Evolutionary conservation across 2,113 vertebrate species (phyloP).

Genomic region (Grantiella picta): DNA sequence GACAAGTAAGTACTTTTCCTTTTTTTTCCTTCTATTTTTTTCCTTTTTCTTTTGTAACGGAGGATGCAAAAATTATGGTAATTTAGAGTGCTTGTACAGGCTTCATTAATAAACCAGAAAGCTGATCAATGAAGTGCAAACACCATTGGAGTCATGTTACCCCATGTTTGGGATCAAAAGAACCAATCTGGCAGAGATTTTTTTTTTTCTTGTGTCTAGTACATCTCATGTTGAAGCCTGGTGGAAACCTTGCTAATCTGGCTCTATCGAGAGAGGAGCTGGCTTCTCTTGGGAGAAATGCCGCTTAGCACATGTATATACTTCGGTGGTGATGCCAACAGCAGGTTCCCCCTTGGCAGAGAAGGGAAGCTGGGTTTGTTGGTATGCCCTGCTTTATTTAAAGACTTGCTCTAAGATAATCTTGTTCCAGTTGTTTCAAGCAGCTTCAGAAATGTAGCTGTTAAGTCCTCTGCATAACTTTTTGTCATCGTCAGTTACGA

Average conservation of each 20-base stretch:
- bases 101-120: not conserved
- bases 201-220: not conserved
- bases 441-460: not conserved
- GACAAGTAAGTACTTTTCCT: not conserved
- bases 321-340: not conserved
- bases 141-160: not conserved
- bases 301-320: not conserved
- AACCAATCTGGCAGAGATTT: not conserved
- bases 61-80: not conserved
- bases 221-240: not conserved
- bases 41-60: not conserved
- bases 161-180: not conserved
- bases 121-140: not conserved
- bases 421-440: not conserved
- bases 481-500: not conserved
- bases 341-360: not conserved
- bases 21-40: too few species aligned
- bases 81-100: not conserved
- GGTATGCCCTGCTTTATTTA: not conserved
- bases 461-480: not conserved
- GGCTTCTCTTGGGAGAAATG: not conserved
- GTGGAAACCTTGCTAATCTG: not conserved
- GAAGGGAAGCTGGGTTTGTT: not conserved
- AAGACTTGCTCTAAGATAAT: not conserved
- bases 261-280: not conserved